Evolutionary conservation across 2,888 invertebrate species (phyloP).

Genomic region (Tetramorium bicarinatum): DNA sequence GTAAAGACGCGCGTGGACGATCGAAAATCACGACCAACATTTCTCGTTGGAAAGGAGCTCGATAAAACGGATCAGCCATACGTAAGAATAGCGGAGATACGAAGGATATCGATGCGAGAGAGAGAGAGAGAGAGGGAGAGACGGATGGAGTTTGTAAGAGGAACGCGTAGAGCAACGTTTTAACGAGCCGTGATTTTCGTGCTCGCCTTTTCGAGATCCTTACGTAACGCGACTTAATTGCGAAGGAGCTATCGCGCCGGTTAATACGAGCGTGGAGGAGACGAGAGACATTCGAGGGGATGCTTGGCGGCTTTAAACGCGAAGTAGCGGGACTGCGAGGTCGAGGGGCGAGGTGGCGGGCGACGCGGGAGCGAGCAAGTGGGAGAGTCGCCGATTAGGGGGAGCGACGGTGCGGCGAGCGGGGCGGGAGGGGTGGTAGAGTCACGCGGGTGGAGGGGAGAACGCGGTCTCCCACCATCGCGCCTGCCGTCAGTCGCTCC

Average conservation of each 20-base stretch:
- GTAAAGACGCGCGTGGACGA: conserved; percentile 58
- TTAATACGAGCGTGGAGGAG: conserved; percentile 82
- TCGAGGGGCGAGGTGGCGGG: conserved; percentile 59
- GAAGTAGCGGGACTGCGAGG: conserved; percentile 67
- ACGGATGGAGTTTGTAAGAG: conserved; percentile 49
- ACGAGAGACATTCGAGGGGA: conserved; percentile 77
- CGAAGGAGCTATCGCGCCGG: conserved; percentile 86
- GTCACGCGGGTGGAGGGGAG: conserved; percentile 25
- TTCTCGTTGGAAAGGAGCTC: conserved; percentile 52
- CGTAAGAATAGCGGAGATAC: conserved; percentile 53
- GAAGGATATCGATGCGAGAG: background rate
- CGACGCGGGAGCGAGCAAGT: conserved; percentile 42
- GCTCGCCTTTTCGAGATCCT: conserved; percentile 83
- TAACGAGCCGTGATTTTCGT: conserved; percentile 82
- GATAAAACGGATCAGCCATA: conserved; percentile 71
- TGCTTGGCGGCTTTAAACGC: conserved; percentile 78
- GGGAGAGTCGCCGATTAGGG: background rate
- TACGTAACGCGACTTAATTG: conserved; percentile 86
- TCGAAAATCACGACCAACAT: conserved; percentile 70
- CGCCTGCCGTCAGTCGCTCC: conserved; percentile 82
- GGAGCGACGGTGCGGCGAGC: background rate
- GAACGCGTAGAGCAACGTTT: conserved; percentile 68
- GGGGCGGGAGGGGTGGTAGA: background rate
- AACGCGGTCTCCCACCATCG: conserved; percentile 81
- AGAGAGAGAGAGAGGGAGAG: conserved; percentile 21